Evolutionary conservation across 2,888 invertebrate genomes (phyloP).

Genomic region (Leptura quadrifasciata): DNA sequence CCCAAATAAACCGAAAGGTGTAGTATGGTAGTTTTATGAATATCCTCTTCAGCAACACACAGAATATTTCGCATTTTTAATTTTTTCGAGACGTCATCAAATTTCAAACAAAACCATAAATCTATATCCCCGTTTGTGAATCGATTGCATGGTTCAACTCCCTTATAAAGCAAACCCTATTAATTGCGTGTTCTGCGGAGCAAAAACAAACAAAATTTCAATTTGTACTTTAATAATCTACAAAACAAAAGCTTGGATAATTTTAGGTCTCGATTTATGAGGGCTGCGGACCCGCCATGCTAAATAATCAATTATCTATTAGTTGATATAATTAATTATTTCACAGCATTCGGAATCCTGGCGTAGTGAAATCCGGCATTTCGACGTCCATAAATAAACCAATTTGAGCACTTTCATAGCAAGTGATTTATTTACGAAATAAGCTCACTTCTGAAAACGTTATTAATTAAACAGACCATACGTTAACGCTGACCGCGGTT

Average conservation of each 20-base stretch:
- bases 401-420: conserved; percentile 1
- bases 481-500: background rate
- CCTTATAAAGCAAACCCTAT: background rate
- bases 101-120: background rate
- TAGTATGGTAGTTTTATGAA: no score
- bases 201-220: background rate
- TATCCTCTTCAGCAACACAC: no score
- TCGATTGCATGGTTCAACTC: background rate
- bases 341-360: background rate
- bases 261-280: background rate
- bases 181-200: background rate
- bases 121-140: background rate
- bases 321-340: conserved; percentile 14
- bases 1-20: no score
- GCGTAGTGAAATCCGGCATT: background rate
- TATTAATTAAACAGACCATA: conserved; percentile 12
- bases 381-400: background rate
- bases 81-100: background rate
- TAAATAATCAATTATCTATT: background rate
- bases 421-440: conserved; percentile 11
- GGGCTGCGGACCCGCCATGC: background rate
- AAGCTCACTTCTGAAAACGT: conserved; percentile 3
- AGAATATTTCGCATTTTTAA: background rate
- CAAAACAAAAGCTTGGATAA: background rate
- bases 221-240: background rate